A percentile compares a stretch with the other conserved stretches of the same genome.
Conservation (phyloP, 2,113 vertebrate genomes). For the Vidua macroura region DNA sequence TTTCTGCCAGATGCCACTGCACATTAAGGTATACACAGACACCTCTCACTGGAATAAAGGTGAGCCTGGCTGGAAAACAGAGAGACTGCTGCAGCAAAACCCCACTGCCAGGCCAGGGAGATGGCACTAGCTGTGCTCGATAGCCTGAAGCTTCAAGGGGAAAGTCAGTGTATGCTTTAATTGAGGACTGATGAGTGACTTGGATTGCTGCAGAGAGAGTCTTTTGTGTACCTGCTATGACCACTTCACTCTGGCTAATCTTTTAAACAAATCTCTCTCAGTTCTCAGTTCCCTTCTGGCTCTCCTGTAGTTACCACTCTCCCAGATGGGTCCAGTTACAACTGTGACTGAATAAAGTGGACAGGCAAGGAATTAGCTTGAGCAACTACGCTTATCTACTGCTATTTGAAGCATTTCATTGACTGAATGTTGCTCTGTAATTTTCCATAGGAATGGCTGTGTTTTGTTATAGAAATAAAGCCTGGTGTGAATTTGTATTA, state of each 20-base stretch:
- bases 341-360: neutral
- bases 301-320: neutral
- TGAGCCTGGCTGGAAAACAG: neutral
- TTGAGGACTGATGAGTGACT: neutral
- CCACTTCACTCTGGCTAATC: neutral
- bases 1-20: slow-evolving; percentile 51
- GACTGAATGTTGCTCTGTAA: neutral
- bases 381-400: neutral
- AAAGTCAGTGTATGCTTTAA: neutral
- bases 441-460: neutral
- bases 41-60: neutral
- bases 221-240: neutral
- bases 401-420: neutral
- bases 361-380: neutral
- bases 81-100: neutral
- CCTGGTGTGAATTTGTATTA: neutral
- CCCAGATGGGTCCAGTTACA: neutral
- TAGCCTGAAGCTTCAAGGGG: neutral
- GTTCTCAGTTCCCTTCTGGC: neutral
- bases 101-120: neutral
- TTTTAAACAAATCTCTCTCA: neutral
- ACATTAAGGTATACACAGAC: neutral
- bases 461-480: neutral
- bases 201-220: neutral
- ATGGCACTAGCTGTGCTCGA: neutral